These are phyloP conservation scores for Chymomyza caudatula DNA, from an alignment of 2,888 invertebrate genomes.

Conservation along the genomic window DNA sequence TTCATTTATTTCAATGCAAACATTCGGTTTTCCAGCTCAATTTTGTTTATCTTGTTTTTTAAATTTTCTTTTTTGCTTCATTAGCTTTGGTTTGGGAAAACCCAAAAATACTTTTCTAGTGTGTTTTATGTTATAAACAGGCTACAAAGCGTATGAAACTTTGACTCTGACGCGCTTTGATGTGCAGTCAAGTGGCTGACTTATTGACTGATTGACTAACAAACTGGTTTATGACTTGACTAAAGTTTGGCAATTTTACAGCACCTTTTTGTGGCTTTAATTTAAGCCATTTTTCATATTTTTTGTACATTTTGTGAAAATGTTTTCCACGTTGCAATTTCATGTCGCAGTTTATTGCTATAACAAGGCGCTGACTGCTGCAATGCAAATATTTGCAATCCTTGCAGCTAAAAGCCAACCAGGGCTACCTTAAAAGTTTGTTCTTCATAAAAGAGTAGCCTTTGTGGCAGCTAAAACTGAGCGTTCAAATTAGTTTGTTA, in stretches of 20 bases:
- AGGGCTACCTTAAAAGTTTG: background rate
- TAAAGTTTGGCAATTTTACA: background rate
- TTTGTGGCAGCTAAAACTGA: background rate
- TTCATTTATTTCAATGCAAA: slow-evolving; percentile 26
- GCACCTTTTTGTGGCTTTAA: background rate
- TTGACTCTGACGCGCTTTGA: slow-evolving; percentile 32
- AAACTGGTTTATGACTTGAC: slow-evolving; percentile 4
- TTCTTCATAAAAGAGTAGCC: background rate
- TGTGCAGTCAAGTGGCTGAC: slow-evolving; percentile 9
- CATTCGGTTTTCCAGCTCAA: slow-evolving; percentile 23
- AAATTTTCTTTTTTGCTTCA: slow-evolving; percentile 24
- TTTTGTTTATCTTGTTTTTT: background rate
- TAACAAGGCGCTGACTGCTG: background rate
- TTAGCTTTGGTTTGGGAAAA: slow-evolving; percentile 15
- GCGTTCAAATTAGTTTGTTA: background rate
- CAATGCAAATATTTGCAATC: background rate
- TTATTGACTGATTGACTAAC: slow-evolving; percentile 6
- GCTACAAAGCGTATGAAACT: background rate
- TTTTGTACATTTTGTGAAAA: background rate
- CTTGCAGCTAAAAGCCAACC: background rate
- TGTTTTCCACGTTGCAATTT: background rate
- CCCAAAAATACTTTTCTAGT: background rate
- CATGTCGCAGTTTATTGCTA: background rate
- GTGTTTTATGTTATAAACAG: background rate
- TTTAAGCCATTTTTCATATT: background rate